Percentiles rank a stretch among this genome's conserved stretches.
Evolutionary conservation across 2,888 invertebrate species (phyloP).

Genomic region (Lasioglossum marginatum): DNA sequence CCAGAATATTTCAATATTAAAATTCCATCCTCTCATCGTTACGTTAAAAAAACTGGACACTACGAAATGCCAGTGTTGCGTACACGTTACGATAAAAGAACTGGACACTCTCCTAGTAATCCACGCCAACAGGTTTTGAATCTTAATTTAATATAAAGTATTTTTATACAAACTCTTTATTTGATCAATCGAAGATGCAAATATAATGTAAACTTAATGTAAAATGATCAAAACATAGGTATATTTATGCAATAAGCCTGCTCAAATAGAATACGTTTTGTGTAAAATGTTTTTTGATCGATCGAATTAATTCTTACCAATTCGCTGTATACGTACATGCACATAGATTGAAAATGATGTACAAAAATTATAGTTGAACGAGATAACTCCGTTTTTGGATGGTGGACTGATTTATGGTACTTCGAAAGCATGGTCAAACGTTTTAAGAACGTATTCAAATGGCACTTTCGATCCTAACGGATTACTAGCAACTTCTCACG

Average conservation of each 20-base stretch:
- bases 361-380: constrained; percentile 85
- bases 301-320: not conserved
- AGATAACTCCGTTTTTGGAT: constrained; percentile 87
- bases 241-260: not conserved
- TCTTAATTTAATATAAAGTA: not conserved
- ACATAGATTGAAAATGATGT: not conserved
- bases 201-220: not conserved
- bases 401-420: constrained; percentile 88
- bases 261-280: not conserved
- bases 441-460: constrained; percentile 84
- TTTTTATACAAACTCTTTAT: too few relatives aligned
- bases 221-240: not conserved
- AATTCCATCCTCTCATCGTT: constrained; percentile 85
- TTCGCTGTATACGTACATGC: not conserved
- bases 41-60: constrained; percentile 76
- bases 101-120: constrained; percentile 87
- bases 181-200: not conserved
- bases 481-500: constrained; percentile 78
- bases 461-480: constrained; percentile 85
- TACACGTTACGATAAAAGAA: constrained; percentile 86
- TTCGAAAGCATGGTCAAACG: constrained; percentile 87
- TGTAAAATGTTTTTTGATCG: not conserved
- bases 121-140: constrained; percentile 86
- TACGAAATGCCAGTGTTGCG: constrained; percentile 86
- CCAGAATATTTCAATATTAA: constrained; percentile 87